phyloP scores from a whole-genome alignment of 2,113 vertebrate species.

The Eclectus roratus region DNA sequence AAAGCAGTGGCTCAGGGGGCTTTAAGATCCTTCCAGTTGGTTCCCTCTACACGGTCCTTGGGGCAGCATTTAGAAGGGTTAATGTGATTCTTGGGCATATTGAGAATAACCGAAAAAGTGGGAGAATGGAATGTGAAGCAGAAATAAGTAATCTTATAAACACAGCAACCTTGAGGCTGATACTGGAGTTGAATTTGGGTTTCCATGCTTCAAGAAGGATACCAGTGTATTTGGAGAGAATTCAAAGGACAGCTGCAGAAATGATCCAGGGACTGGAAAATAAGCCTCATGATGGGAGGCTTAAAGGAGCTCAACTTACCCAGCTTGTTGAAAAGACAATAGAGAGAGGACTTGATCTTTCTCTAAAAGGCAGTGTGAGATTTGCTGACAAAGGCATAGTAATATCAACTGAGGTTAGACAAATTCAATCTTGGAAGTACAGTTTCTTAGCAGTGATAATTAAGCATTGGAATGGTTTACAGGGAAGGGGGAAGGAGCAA shows the following conservation, averaged over 20 bases:
- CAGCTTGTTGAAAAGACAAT: conserved; percentile 56
- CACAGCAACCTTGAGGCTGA: neutral
- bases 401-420: conserved; percentile 20
- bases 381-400: conserved; percentile 44
- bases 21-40: neutral
- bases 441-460: neutral
- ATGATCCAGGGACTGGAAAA: conserved; percentile 63
- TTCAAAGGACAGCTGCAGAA: conserved; percentile 66
- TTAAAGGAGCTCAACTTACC: conserved; percentile 63
- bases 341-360: conserved; percentile 37
- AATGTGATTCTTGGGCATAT: neutral
- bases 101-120: neutral
- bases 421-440: neutral
- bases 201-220: conserved; percentile 49
- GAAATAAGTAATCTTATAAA: conserved; percentile 49
- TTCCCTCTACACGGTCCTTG: neutral
- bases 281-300: conserved; percentile 54
- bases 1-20: neutral
- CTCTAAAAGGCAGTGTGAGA: conserved; percentile 36
- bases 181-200: conserved; percentile 45
- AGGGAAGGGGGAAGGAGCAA: neutral
- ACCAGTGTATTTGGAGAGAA: conserved; percentile 53
- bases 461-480: neutral
- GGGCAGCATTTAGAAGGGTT: neutral
- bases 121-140: conserved; percentile 9